Evolutionary conservation across 2,113 vertebrate genomes (phyloP), one percentile per base, ranked within the genome.

Genomic region (Lonchura striata): DNA sequence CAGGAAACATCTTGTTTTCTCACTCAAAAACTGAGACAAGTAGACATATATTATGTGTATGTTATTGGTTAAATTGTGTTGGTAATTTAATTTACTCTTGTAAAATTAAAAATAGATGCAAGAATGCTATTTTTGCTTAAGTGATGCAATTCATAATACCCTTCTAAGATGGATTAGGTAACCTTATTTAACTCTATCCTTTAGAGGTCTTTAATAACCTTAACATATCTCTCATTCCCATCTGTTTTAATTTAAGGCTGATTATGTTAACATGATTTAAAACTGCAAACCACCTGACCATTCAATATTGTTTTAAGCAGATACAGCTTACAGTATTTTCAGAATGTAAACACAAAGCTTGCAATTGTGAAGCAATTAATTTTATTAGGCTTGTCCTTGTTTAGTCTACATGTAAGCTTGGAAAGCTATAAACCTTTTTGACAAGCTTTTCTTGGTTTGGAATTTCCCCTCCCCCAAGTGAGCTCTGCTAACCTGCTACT

Each of bases 161-260:
- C 72, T 93, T 88, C 88, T 92, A 96, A 94, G 92, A 94, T 91
- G 88, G 91, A 95, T 97, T 97, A 97, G 83, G 85, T 94, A 92
- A 86, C 92, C 90, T 97, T 94, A 95, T 97, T 96, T 95, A 95
- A 87, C 90, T 79, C 86, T 91, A 88, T 97, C 94, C 93, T 94
- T 83, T 91, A 83, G 94, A 94, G 69, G 93, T 97, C 96, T 97
- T 94, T 97, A 98, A 97, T 97, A 98, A 94, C 82, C 75, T 96
- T 97, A 97, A 97, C 96, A 79, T 96, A 97, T 56, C 95, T 97
- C 92, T 96, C 94, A 94, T 95, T 81, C 92, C 96, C 97, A 95
- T 97, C 97, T 98, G 97, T 97, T 96, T 97, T 96, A 97, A 96
- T 98, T 97, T 97, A 97, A 96, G 90, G 72, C 94, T 95, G 96